Evolutionary conservation across 2,797 vertebrate genomes (phyloP).

Genomic region (Crocidura indochinensis): DNA sequence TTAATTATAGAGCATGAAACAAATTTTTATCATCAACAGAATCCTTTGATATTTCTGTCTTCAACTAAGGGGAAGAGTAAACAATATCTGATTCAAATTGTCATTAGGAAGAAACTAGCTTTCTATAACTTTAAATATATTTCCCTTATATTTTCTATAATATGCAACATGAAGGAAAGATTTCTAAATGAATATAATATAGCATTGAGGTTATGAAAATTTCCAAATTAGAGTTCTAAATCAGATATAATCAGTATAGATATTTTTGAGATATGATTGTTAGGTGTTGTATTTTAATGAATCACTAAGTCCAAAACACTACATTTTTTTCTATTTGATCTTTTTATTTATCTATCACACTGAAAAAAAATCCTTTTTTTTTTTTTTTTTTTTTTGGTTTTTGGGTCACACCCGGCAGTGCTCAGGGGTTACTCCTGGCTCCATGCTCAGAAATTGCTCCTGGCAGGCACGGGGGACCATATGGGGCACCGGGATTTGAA

Average conservation of each 20-base stretch:
- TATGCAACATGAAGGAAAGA: constrained; percentile 29
- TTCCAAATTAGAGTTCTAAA: constrained; percentile 38
- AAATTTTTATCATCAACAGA: constrained; percentile 38
- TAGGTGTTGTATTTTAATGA: constrained; percentile 67
- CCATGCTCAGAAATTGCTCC: too few species aligned
- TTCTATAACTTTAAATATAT: not conserved
- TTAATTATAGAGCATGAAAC: constrained; percentile 59
- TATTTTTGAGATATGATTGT: constrained; percentile 65
- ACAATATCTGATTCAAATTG: not conserved
- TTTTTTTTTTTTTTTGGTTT: too few species aligned
- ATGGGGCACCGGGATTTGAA: too few species aligned
- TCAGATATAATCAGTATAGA: not conserved
- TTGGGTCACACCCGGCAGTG: too few species aligned
- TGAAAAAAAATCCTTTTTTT: constrained; percentile 60
- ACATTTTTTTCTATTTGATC: constrained; percentile 65
- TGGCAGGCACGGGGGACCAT: too few species aligned
- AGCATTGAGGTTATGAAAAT: constrained; percentile 6
- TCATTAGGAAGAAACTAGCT: constrained; percentile 62
- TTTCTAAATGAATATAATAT: constrained; percentile 31
- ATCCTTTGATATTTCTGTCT: constrained; percentile 64
- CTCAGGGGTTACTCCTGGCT: too few species aligned
- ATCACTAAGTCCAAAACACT: constrained; percentile 66
- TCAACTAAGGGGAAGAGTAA: constrained; percentile 42
- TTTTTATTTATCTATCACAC: constrained; percentile 64
- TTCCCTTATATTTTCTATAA: constrained; percentile 37